Evolutionary conservation across 1,140 invertebrate species (phyloP), one percentile per base, ranked within the genome.

Genomic region (Adelges cooleyi): DNA sequence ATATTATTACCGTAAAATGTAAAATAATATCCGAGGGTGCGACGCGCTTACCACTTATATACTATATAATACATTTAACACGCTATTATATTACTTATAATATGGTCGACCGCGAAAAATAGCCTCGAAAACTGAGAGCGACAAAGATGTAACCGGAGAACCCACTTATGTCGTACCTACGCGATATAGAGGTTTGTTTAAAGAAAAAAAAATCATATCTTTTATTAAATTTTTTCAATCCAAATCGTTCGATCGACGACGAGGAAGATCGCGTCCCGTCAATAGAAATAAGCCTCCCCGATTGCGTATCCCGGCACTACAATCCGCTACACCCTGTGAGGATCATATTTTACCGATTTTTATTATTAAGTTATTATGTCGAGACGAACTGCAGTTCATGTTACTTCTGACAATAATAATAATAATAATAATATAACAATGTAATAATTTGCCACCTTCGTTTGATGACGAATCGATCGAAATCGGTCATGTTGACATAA

Each of bases 171-270:
- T 17, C 8, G 44, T 36, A 50, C 23, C 4, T 50, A 50, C 17
- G 22, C 22, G 20, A 22, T 15, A 20, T 50, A 23, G n/a, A n/a
- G n/a, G n/a, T n/a, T n/a, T n/a, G n/a, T n/a, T n/a, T n/a, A n/a
- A n/a, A n/a, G n/a, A n/a, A n/a, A n/a, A n/a, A n/a, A n/a, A n/a
- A 33, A 33, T 33, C 29, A 33, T 33, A 6, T 11, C 5, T 33
- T 33, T 33, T 33, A 33, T 33, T 33, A 11, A 6, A 33, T 33
- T 33, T 33, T 33, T 33, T 33, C 11, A 62, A 62, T 62, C n/a
- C n/a, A n/a, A n/a, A n/a, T n/a, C n/a, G n/a, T n/a, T n/a, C 56
- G 56, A 62, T 62, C 40, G 56, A 62, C 42, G 23, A 40, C 56
- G 38, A 53, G 51, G 33, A n/a, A 25, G 27, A 20, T 20, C 29